Percentiles rank a stretch among this genome's conserved stretches.
phyloP scores from a whole-genome alignment of 2,797 vertebrate species.

The Lophotriccus pileatus region DNA sequence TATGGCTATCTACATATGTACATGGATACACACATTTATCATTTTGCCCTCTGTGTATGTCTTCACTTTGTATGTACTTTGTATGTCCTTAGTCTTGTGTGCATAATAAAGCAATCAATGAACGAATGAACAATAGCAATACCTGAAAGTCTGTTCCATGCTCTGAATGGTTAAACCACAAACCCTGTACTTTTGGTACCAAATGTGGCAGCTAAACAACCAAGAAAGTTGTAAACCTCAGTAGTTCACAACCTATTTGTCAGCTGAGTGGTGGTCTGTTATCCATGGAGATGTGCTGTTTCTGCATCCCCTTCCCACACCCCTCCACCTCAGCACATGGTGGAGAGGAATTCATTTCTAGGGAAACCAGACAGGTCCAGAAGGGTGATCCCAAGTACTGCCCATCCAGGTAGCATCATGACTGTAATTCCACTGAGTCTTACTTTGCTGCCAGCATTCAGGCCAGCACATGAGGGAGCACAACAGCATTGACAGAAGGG shows the following conservation, averaged over 20 bases:
- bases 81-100: background rate
- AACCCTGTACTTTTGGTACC: background rate
- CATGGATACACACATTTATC: background rate
- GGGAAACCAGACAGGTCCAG: background rate
- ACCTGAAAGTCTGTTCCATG: background rate
- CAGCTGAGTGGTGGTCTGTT: background rate
- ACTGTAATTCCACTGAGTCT: background rate
- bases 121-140: background rate
- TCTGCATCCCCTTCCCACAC: rapidly evolving
- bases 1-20: background rate
- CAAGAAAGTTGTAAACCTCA: background rate
- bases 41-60: background rate
- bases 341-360: rapidly evolving
- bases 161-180: background rate
- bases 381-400: background rate
- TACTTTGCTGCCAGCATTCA: background rate
- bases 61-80: background rate
- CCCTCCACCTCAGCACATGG: rapidly evolving
- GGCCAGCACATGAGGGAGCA: background rate
- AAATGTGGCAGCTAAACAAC: background rate
- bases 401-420: background rate
- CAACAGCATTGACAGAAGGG: background rate
- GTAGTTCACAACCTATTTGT: background rate
- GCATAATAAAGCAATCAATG: background rate
- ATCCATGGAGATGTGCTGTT: rapidly evolving